A percentile compares a stretch with the other conserved stretches of the same genome.
Conservation (phyloP, 2,113 vertebrate species). For the Phrynosoma platyrhinos region DNA sequence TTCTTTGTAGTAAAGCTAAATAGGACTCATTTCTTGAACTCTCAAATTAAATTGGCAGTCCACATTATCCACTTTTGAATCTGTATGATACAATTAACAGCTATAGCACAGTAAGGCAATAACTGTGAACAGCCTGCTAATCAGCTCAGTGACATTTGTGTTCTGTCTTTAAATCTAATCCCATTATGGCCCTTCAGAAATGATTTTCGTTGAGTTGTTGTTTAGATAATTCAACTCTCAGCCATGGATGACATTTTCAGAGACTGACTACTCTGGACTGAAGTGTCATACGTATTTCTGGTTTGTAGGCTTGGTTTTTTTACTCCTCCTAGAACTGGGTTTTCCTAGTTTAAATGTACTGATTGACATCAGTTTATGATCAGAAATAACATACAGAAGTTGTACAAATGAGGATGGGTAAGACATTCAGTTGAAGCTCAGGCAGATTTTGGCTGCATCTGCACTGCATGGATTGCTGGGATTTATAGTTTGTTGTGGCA, state of each 20-base stretch:
- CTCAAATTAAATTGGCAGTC: neutral
- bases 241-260: neutral
- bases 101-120: neutral
- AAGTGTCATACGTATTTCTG: neutral
- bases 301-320: neutral
- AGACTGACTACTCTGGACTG: neutral
- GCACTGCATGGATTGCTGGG: no score
- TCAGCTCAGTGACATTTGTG: constrained; percentile 20
- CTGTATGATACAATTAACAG: constrained; percentile 35
- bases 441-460: neutral
- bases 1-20: neutral
- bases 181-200: neutral
- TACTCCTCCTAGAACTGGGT: neutral
- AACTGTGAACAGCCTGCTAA: constrained; percentile 34
- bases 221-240: neutral
- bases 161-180: constrained; percentile 39
- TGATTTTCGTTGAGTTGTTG: neutral
- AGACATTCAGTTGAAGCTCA: neutral
- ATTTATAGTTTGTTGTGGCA: no score
- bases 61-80: constrained; percentile 28
- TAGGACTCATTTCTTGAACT: neutral
- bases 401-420: neutral
- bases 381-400: neutral
- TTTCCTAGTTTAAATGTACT: neutral
- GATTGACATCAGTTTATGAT: neutral